phyloP scores from a whole-genome alignment of 2,888 invertebrate species.

The Synergus umbraculus region DNA sequence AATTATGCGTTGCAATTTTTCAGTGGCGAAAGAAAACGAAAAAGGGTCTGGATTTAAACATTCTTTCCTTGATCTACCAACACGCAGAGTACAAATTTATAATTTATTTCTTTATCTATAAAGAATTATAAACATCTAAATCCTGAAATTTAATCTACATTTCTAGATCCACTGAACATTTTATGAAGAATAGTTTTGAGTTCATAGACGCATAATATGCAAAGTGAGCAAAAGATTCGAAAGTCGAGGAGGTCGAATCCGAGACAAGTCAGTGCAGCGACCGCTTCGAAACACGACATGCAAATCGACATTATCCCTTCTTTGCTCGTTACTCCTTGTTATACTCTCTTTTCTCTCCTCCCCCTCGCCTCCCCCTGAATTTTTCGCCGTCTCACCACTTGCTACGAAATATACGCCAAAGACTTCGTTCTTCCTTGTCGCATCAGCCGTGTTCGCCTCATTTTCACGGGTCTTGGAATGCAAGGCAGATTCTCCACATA shows the following conservation, averaged over 20 bases:
- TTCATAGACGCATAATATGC: conserved; percentile 33
- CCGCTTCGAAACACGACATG: conserved; percentile 56
- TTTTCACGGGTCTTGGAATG: conserved; percentile 59
- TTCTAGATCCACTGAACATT: conserved; percentile 18
- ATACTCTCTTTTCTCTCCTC: conserved; percentile 44
- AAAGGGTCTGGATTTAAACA: not conserved
- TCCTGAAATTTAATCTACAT: not conserved
- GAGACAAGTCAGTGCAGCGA: conserved; percentile 57
- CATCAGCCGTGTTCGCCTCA: conserved; percentile 50
- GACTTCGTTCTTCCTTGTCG: not conserved
- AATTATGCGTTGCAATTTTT: conserved; percentile 8
- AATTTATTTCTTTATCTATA: too few relatives aligned
- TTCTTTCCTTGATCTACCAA: too few relatives aligned
- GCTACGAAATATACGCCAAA: conserved; percentile 50
- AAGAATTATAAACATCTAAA: too few relatives aligned
- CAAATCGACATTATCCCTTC: conserved; percentile 50
- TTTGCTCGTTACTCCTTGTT: conserved; percentile 42
- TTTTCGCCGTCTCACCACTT: conserved; percentile 48
- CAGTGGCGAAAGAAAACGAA: not conserved
- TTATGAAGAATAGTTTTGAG: not conserved
- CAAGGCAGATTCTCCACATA: conserved; percentile 49
- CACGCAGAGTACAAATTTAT: too few relatives aligned
- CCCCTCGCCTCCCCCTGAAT: conserved; percentile 45
- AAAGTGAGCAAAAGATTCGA: conserved; percentile 23
- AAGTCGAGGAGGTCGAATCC: conserved; percentile 43